Conservation (phyloP, 2,888 invertebrate species). For the Rhorus exstirpatorius region DNA sequence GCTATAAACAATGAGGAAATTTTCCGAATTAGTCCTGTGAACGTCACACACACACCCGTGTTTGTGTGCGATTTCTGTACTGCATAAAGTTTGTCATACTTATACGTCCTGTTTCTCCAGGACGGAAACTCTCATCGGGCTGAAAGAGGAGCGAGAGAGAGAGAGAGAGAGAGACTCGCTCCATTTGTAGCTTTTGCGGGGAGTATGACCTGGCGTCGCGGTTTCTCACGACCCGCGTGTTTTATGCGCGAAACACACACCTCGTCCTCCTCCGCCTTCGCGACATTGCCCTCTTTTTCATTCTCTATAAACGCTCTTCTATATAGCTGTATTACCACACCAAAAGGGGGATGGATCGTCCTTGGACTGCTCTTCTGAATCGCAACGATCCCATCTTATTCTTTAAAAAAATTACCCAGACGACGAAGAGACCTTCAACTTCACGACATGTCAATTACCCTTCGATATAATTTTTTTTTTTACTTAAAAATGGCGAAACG, state of each 20-base stretch:
- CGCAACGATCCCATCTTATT: conserved; percentile 48
- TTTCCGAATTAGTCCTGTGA: conserved; percentile 33
- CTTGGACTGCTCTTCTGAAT: conserved; percentile 38
- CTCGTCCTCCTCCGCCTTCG: conserved; percentile 22
- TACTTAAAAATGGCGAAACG: background rate
- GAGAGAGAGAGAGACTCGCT: conserved; percentile 16
- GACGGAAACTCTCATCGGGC: conserved; percentile 54
- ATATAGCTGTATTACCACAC: conserved; percentile 1
- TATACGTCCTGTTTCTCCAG: conserved; percentile 37
- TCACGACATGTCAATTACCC: background rate
- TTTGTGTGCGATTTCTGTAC: background rate
- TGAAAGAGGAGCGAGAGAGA: conserved; percentile 57
- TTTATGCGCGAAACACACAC: conserved; percentile 45
- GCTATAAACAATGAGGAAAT: conserved; percentile 21
- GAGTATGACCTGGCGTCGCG: conserved; percentile 74
- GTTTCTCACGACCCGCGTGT: conserved; percentile 77
- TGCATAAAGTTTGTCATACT: conserved; percentile 26
- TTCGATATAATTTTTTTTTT: conserved; percentile 1
- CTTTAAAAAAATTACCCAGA: conserved; percentile 31
- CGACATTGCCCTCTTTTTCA: conserved; percentile 19
- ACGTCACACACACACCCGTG: conserved; percentile 1
- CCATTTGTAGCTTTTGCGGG: conserved; percentile 20
- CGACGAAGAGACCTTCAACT: conserved; percentile 20
- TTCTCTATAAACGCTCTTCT: conserved; percentile 11
- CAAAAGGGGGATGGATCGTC: conserved; percentile 20